These are phyloP conservation scores for Chloromyia formosa DNA, from an alignment of 2,888 invertebrate species.

Conservation along the genomic window DNA sequence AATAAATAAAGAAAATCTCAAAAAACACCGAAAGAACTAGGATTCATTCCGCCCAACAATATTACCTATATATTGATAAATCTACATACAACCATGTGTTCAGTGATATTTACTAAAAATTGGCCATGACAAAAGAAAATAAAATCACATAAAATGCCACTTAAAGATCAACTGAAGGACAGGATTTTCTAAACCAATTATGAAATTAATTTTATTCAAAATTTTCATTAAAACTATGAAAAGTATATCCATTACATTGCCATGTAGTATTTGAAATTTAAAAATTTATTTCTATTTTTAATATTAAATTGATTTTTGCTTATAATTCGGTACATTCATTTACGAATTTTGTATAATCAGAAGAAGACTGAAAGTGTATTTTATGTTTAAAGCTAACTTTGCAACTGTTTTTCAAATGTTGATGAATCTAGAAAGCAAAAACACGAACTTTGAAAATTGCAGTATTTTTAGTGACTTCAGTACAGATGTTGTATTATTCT, in stretches of 20 bases:
- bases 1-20: no score
- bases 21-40: no score
- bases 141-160: constrained; percentile 41
- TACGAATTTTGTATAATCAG: not conserved
- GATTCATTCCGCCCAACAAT: no score
- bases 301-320: not conserved
- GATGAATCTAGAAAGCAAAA: not conserved
- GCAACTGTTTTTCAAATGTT: no score
- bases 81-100: no score
- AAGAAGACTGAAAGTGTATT: constrained; percentile 32
- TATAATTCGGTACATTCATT: not conserved
- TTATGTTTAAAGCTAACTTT: not conserved
- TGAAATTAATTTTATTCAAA: not conserved
- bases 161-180: constrained; percentile 32
- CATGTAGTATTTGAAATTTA: no score
- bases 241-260: not conserved
- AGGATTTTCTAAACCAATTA: not conserved
- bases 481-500: not conserved
- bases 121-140: no score
- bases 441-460: not conserved
- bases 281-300: no score
- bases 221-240: no score
- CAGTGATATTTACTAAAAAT: no score
- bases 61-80: no score
- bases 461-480: not conserved